These are phyloP conservation scores for Hylia prasina DNA, from an alignment of 2,113 vertebrate species.

Conservation along the genomic window DNA sequence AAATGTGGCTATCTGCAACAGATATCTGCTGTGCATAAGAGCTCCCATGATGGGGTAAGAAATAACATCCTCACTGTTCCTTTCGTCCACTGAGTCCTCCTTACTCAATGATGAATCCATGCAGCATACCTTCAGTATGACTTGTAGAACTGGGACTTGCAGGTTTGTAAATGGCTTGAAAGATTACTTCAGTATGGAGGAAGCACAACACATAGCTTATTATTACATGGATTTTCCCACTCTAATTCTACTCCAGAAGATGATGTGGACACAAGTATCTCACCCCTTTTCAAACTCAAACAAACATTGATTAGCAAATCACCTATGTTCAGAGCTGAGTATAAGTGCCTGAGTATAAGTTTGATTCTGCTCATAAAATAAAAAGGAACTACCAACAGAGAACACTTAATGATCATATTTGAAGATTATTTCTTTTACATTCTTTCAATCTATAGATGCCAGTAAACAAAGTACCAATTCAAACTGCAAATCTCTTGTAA, in stretches of 20 bases:
- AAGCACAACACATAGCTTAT: background rate
- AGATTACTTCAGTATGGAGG: background rate
- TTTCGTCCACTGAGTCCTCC: background rate
- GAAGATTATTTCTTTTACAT: background rate
- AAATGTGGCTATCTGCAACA: background rate
- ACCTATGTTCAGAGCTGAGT: background rate
- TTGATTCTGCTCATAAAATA: background rate
- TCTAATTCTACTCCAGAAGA: background rate
- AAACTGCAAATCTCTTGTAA: conserved; percentile 37
- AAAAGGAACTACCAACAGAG: background rate
- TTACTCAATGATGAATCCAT: background rate
- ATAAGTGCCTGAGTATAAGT: background rate
- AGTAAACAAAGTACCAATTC: conserved; percentile 35
- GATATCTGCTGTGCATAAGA: background rate
- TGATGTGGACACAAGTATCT: background rate
- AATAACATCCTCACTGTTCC: background rate
- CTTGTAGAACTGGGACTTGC: background rate
- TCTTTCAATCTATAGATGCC: background rate
- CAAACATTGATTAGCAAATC: background rate
- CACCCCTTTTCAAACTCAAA: background rate
- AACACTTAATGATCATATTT: background rate
- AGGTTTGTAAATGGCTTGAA: background rate
- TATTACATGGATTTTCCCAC: background rate
- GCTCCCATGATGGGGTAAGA: accelerated
- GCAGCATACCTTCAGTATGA: background rate